These are phyloP conservation scores for Mixornis gularis DNA, from an alignment of 2,113 vertebrate genomes.

Conservation along the genomic window DNA sequence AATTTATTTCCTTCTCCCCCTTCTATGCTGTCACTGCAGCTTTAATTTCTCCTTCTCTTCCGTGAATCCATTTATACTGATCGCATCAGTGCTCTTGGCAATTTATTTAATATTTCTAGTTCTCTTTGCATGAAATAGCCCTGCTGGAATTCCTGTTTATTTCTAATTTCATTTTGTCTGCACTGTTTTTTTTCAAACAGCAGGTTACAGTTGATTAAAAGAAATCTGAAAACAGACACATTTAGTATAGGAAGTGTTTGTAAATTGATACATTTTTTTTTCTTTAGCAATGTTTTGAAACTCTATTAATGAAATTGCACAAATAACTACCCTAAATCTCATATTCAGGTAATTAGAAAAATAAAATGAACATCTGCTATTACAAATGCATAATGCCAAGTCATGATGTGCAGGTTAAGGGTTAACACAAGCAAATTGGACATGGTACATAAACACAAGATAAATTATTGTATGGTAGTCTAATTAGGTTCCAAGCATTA, in stretches of 20 bases:
- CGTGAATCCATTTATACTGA: slow-evolving; percentile 24
- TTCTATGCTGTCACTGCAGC: neutral
- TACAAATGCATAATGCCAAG: slow-evolving; percentile 61
- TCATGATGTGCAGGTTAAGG: slow-evolving; percentile 63
- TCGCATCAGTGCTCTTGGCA: slow-evolving; percentile 14
- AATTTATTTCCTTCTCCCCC: slow-evolving; percentile 14
- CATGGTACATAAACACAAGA: slow-evolving; percentile 68
- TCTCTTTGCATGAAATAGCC: slow-evolving; percentile 52
- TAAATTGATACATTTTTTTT: neutral
- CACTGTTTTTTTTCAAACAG: slow-evolving; percentile 17
- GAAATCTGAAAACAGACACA: slow-evolving; percentile 34
- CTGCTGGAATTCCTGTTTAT: slow-evolving; percentile 63
- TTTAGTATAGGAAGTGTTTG: slow-evolving; percentile 23
- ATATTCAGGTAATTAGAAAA: slow-evolving; percentile 64
- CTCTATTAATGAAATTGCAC: slow-evolving; percentile 47
- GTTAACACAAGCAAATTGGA: slow-evolving; percentile 70
- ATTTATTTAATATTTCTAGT: slow-evolving; percentile 43
- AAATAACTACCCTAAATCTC: slow-evolving; percentile 58
- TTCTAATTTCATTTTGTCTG: slow-evolving; percentile 53
- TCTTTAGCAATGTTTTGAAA: slow-evolving; percentile 26
- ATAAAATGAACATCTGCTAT: slow-evolving; percentile 65
- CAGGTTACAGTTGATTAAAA: slow-evolving; percentile 63
- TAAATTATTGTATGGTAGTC: slow-evolving; percentile 60
- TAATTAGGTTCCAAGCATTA: slow-evolving; percentile 66
- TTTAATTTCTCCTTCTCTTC: slow-evolving; percentile 47